Evolutionary conservation across 2,888 invertebrate species (phyloP).

Genomic region (Strigamia crassipes): DNA sequence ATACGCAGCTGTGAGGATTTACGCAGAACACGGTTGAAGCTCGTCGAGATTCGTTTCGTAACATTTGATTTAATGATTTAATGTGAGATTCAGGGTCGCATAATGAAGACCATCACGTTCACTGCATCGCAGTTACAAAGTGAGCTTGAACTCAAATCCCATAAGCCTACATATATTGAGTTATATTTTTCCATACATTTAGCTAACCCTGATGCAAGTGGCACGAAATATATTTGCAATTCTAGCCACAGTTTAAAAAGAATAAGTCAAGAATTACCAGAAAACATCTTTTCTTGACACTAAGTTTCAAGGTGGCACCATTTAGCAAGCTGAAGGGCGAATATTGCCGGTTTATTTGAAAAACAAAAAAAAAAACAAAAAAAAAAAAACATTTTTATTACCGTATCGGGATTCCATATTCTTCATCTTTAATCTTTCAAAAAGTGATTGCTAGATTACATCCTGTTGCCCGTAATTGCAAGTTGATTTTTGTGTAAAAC

Average conservation of each 20-base stretch:
- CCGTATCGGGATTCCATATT: background rate
- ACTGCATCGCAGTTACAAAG: background rate
- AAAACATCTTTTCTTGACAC: background rate
- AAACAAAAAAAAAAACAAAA: no score
- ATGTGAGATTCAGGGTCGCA: slow-evolving; percentile 4
- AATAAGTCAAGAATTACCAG: background rate
- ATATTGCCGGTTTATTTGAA: background rate
- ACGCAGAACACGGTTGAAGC: no score
- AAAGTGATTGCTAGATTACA: background rate
- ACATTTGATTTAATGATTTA: background rate
- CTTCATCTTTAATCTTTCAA: background rate
- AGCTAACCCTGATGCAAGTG: background rate
- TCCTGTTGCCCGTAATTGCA: background rate
- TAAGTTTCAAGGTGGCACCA: slow-evolving; percentile 5
- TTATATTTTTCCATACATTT: background rate
- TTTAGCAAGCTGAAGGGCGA: background rate
- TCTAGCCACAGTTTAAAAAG: slow-evolving; percentile 12
- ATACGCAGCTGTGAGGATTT: background rate
- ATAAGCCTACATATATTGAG: slow-evolving; percentile 2
- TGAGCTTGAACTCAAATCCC: slow-evolving; percentile 35
- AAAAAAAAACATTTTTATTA: no score
- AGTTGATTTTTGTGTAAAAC: background rate
- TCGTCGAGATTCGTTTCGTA: background rate
- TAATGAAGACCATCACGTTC: slow-evolving; percentile 4
- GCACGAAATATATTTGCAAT: slow-evolving; percentile 2